Base-by-base conservation (phyloP, 2,797 vertebrate species). In the Channa striata region DNA sequence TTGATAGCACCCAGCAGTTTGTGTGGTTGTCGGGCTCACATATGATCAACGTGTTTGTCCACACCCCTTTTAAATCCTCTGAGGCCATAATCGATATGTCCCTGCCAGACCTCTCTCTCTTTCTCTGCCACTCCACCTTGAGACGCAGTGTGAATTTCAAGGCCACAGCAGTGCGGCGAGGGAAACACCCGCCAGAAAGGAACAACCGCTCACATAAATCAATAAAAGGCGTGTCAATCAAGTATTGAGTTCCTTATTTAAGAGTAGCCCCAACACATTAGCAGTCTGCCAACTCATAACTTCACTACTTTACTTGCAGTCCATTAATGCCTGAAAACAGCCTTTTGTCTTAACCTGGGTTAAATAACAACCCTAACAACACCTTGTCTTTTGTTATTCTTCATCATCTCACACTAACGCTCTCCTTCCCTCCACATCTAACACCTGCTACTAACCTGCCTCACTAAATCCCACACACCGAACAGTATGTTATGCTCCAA, bases 121-220 rank as follows among this genome's bases (percentile, higher is more conserved):
- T 77, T 72, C 61, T 36, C 59, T 76, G 79, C 72, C 80, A 76
- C 81, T 91, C 90, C 91, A 93, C 91, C 91, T 92, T 93, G 87
- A 92, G 85, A 91, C 68, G 68, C 78, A 6, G 43, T 53, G 76
- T 82, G 89, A 93, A 92, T 92, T 88, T 87, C 80, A 89, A 93
- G 82, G 70, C 72, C 52, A 72, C 64, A 71, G 78, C 77, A 58
- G 72, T 57, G 80, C 53, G n/a, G 61, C n/a, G n/a, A 81, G 74
- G 87, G 80, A 70, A 86, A 71, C 79, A 90, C 79, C 84, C 36
- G 37, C 25, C 16, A 6, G 37, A 76, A 59, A 75, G 59, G 77
- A 89, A 81, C 67, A 74, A 84, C 81, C 49, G 11, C 58, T 74
- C 34, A 57, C 68, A 51, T 49, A 58, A 84, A 85, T 87, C 87